Evolutionary conservation across 1,140 invertebrate genomes (phyloP).

Genomic region (Solenopsis invicta): DNA sequence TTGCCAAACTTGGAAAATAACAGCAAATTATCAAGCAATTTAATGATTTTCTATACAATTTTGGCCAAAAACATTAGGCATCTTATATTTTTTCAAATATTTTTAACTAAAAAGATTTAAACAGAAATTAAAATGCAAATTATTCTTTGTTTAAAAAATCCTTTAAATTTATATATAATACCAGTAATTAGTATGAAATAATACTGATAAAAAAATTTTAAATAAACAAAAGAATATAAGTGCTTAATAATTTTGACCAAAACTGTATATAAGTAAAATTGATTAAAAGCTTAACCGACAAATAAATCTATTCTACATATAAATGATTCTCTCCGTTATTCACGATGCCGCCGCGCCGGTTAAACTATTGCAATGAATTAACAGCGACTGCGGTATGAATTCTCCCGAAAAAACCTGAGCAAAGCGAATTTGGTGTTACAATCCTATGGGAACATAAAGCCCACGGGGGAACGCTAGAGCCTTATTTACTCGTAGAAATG

Average conservation of each 20-base stretch:
- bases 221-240: too few relatives aligned
- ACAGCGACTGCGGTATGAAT: conserved; percentile 41
- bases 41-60: background rate
- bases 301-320: conserved; percentile 54
- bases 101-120: too few relatives aligned
- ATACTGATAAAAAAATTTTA: too few relatives aligned
- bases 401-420: conserved; percentile 36
- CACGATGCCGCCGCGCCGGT: background rate
- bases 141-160: too few relatives aligned
- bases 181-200: too few relatives aligned
- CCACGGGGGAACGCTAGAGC: background rate
- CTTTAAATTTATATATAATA: too few relatives aligned
- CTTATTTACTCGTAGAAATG: conserved; percentile 67
- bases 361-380: conserved; percentile 56
- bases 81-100: too few relatives aligned
- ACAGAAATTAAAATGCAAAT: too few relatives aligned
- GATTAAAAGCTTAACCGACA: conserved; percentile 36
- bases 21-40: conserved; percentile 9
- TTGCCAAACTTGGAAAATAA: conserved; percentile 17
- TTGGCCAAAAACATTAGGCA: too few relatives aligned
- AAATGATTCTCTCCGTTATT: conserved; percentile 24
- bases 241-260: too few relatives aligned
- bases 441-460: conserved; percentile 59
- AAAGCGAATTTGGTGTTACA: conserved; percentile 62
- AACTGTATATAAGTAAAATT: conserved; percentile 2